Evolutionary conservation across 2,113 vertebrate species (phyloP), one percentile per base, ranked within the genome.

Genomic region (Ancistrus triradiatus): DNA sequence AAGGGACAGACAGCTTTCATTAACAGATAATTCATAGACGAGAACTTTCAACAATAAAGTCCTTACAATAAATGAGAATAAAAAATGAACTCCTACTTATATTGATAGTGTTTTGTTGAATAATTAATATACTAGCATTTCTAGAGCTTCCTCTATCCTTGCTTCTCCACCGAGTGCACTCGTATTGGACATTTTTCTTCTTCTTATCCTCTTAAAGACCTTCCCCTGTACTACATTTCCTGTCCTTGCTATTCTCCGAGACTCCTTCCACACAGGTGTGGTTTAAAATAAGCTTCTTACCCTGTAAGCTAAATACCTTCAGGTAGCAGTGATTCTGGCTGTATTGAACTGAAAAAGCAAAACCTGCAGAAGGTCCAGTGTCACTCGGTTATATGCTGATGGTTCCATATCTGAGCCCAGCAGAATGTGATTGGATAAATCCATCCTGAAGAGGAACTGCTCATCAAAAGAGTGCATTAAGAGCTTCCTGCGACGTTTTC

Each of bases 331-430:
- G n/a, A n/a, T n/a, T n/a, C n/a, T n/a, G n/a, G n/a, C n/a, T n/a
- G n/a, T n/a, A n/a, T n/a, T n/a, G n/a, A n/a, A n/a, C 18, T 21
- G n/a, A 17, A 51, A 50, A 15, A 27, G n/a, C 21, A 50, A 17
- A 14, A 10, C 14, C 14, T n/a, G n/a, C 25, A 51, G 31, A 17
- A 75, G 80, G 75, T 76, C 71, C 75, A 70, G 56, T 76, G 68
- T 74, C 55, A 69, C 64, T 77, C 74, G 74, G 70, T 77, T 72
- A 83, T 76, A 70, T 70, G 70, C 65, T 51, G 61, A 78, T 72
- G 70, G 22, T 75, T 80, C 74, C 46, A 66, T 80, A 85, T 86
- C 84, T 76, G 42, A 35, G 56, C 6, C 59, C 62, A 71, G 76
- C 83, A 85, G 81, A 78, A 49, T 74, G 73, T 73, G 65, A 37